Evolutionary conservation across 2,888 invertebrate genomes (phyloP).

Genomic region (Ctenicera cuprea): DNA sequence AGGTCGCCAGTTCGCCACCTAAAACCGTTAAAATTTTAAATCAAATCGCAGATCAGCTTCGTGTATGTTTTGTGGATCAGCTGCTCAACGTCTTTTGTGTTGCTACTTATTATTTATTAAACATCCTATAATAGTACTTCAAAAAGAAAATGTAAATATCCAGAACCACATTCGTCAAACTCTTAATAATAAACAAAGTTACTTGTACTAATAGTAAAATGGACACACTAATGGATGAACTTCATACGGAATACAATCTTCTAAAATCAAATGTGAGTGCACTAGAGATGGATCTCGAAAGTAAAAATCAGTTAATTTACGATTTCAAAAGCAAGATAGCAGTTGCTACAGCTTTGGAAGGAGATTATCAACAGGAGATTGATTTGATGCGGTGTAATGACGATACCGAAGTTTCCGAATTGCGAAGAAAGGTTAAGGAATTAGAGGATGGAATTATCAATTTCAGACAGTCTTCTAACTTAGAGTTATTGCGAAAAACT

Average conservation of each 20-base stretch:
- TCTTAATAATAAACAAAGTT: too few species aligned
- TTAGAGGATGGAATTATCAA: slow-evolving; percentile 40
- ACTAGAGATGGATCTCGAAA: slow-evolving; percentile 57
- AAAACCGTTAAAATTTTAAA: too few species aligned
- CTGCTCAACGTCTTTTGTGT: too few species aligned
- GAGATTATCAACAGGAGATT: slow-evolving; percentile 58
- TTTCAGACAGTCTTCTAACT: background rate
- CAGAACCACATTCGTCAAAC: too few species aligned
- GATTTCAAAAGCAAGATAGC: slow-evolving; percentile 61
- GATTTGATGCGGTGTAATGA: slow-evolving; percentile 48
- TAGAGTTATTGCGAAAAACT: slow-evolving; percentile 3
- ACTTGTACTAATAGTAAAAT: too few species aligned
- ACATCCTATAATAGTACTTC: too few species aligned
- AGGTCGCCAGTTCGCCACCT: too few species aligned
- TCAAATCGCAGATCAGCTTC: too few species aligned
- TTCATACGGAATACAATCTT: background rate
- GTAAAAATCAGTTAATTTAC: slow-evolving; percentile 61
- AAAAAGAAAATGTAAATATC: too few species aligned
- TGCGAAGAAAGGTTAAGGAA: slow-evolving; percentile 43
- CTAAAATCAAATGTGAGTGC: background rate
- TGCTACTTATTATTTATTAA: too few species aligned
- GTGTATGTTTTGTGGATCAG: too few species aligned
- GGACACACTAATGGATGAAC: too few species aligned
- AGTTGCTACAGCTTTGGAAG: slow-evolving; percentile 57
- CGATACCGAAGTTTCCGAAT: slow-evolving; percentile 5